Conservation (phyloP, 2,797 vertebrate species). For the Coranthus polyacanthus region DNA sequence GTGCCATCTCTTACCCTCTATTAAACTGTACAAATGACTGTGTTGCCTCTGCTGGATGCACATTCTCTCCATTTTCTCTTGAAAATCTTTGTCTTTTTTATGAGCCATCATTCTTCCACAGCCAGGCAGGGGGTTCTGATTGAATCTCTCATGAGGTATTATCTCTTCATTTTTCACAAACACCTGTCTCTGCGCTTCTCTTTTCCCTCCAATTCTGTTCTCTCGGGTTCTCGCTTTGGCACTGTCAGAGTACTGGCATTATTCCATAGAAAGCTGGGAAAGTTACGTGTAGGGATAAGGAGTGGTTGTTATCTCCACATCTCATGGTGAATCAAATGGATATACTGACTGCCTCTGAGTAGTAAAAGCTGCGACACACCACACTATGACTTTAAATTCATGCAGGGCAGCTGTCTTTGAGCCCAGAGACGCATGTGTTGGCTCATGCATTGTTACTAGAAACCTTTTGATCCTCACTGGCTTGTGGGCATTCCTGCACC, state of each 20-base stretch:
- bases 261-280: slow-evolving; percentile 63
- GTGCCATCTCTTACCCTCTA: slow-evolving; percentile 13
- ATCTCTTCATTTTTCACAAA: slow-evolving; percentile 72
- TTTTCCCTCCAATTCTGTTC: slow-evolving; percentile 58
- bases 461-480: slow-evolving; percentile 75
- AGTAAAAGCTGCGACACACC: slow-evolving; percentile 33
- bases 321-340: slow-evolving; percentile 59
- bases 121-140: slow-evolving; percentile 47
- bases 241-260: slow-evolving; percentile 54
- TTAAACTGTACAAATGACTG: slow-evolving; percentile 42
- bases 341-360: slow-evolving; percentile 48
- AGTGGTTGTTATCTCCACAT: slow-evolving; percentile 61
- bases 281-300: slow-evolving; percentile 57
- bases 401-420: slow-evolving; percentile 73
- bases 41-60: slow-evolving; percentile 36
- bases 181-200: slow-evolving; percentile 73
- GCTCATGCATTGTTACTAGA: slow-evolving; percentile 74
- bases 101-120: slow-evolving; percentile 58
- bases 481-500: slow-evolving; percentile 65
- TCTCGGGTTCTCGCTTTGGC: slow-evolving; percentile 66
- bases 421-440: slow-evolving; percentile 64
- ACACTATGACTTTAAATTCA: slow-evolving; percentile 55
- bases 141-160: slow-evolving; percentile 63
- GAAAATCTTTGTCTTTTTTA: slow-evolving; percentile 53
- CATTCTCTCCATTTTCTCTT: slow-evolving; percentile 38